phyloP scores from a whole-genome alignment of 2,113 vertebrate genomes.

The Ranitomeya imitator region DNA sequence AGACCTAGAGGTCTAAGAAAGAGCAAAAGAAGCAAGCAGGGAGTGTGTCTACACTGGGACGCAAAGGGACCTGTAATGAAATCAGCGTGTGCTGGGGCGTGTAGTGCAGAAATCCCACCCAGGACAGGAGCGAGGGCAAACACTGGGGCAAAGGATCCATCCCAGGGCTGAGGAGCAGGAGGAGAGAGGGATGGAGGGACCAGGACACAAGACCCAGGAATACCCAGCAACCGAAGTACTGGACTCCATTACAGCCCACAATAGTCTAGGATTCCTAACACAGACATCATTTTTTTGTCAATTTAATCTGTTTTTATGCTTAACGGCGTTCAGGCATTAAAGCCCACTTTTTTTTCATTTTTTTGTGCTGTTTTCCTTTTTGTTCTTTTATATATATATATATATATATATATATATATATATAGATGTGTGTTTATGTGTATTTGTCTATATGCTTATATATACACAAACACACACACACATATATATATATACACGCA shows the following conservation, averaged over 20 bases:
- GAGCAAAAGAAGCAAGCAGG: constrained; percentile 35
- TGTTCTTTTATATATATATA: too few species aligned
- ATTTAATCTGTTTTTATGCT: too few species aligned
- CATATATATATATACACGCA: too few species aligned
- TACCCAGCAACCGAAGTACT: neutral
- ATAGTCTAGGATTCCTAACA: neutral
- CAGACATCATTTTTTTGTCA: neutral
- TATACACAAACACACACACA: too few species aligned
- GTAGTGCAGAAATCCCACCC: constrained; percentile 35
- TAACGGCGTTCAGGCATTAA: too few species aligned
- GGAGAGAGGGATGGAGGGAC: neutral
- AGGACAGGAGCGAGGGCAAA: constrained; percentile 27
- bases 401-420: too few species aligned
- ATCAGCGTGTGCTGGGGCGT: constrained; percentile 50
- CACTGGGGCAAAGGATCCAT: constrained; percentile 5
- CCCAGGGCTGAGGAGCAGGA: constrained; percentile 16
- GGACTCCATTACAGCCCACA: neutral
- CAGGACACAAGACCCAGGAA: neutral
- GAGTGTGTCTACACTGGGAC: constrained; percentile 27
- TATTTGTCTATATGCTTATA: too few species aligned
- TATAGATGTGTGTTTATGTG: too few species aligned
- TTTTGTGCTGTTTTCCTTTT: too few species aligned
- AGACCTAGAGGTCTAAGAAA: constrained; percentile 23
- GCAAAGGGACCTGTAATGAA: constrained; percentile 53
- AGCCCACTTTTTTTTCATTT: too few species aligned